A percentile compares a stretch with the other conserved stretches of the same genome.
Evolutionary conservation across 2,888 invertebrate species (phyloP).

Genomic region (Cerceris ruficornis): DNA sequence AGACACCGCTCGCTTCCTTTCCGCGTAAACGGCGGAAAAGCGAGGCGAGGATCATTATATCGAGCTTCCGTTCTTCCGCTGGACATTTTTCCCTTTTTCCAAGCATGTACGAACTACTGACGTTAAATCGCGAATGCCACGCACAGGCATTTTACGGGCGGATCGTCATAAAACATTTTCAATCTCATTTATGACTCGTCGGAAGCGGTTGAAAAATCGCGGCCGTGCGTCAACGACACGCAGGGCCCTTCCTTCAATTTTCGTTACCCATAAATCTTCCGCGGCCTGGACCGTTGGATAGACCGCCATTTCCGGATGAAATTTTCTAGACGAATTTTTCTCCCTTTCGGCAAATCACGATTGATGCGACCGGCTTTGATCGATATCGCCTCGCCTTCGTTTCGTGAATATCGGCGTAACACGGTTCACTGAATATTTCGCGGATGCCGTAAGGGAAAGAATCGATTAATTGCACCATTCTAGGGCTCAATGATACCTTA

Average conservation of each 20-base stretch:
- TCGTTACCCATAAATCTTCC: slow-evolving; percentile 37
- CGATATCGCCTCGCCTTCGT: neutral
- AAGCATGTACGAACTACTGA: neutral
- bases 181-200: slow-evolving; percentile 45
- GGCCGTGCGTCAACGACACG: slow-evolving; percentile 29
- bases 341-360: slow-evolving; percentile 1
- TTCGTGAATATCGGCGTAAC: neutral
- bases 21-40: neutral
- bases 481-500: neutral
- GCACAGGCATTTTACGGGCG: slow-evolving; percentile 19
- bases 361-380: neutral
- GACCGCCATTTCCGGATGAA: neutral
- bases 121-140: slow-evolving; percentile 40
- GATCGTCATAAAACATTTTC: slow-evolving; percentile 38
- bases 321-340: neutral
- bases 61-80: neutral
- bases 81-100: neutral
- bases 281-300: neutral
- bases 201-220: slow-evolving; percentile 46
- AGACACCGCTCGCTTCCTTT: no score
- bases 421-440: neutral
- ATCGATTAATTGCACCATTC: neutral
- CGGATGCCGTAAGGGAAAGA: neutral
- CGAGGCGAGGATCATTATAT: neutral
- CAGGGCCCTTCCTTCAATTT: slow-evolving; percentile 36